These are phyloP conservation scores for Ichneumoninae sp. DNA, from an alignment of 2,888 invertebrate genomes.

Conservation along the genomic window DNA sequence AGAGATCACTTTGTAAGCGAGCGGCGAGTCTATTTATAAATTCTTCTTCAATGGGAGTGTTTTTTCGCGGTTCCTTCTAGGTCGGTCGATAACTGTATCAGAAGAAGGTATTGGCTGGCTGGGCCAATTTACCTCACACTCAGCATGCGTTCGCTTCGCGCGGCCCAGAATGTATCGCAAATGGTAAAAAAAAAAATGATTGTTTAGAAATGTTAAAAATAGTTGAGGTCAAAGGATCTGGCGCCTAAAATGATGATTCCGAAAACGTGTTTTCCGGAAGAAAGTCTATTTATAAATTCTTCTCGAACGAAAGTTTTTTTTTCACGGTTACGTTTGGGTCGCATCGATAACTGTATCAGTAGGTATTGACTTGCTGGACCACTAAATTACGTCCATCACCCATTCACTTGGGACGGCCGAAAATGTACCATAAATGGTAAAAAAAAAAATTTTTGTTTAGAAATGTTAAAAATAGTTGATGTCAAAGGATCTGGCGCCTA, in stretches of 20 bases:
- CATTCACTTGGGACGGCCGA: not conserved
- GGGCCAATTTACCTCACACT: too few relatives aligned
- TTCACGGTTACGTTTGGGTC: not conserved
- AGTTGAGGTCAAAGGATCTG: too few relatives aligned
- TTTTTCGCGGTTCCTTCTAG: not conserved
- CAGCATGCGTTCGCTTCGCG: too few relatives aligned
- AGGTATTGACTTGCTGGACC: too few relatives aligned
- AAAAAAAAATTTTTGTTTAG: not conserved
- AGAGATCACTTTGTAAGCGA: constrained; percentile 25
- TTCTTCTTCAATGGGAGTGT: constrained; percentile 13
- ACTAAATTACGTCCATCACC: not conserved
- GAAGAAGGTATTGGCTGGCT: not conserved
- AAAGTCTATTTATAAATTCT: constrained; percentile 34
- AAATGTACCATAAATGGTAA: not conserved
- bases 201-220: too few relatives aligned
- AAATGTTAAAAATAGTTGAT: not conserved
- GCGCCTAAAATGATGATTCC: too few relatives aligned
- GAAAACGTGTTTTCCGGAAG: too few relatives aligned
- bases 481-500: not conserved
- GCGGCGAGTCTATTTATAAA: constrained; percentile 37
- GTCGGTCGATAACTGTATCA: not conserved
- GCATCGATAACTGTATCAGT: not conserved
- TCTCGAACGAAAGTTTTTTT: constrained; percentile 1
- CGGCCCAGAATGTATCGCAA: too few relatives aligned
- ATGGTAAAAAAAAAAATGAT: too few relatives aligned